Evolutionary conservation across 2,113 vertebrate genomes (phyloP).

Genomic region (Piliocolobus tephrosceles): DNA sequence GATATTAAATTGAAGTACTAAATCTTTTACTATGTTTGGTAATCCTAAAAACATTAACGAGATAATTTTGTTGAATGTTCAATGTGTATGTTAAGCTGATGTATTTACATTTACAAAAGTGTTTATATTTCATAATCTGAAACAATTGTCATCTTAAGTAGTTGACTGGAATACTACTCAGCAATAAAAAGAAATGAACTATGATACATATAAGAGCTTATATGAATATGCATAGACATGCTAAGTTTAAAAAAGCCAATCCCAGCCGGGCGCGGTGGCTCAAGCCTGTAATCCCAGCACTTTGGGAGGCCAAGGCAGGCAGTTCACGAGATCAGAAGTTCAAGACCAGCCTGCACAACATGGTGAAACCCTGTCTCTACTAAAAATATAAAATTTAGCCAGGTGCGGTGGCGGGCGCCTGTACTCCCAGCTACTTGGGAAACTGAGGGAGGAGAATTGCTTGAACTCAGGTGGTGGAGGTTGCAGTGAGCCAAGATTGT

Average conservation of each 20-base stretch:
- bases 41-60: neutral
- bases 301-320: too few species aligned
- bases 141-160: neutral
- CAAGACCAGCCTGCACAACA: too few species aligned
- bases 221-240: neutral
- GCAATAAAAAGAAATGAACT: neutral
- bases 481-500: too few species aligned
- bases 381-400: too few species aligned
- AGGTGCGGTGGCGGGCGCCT: too few species aligned
- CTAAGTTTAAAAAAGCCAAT: neutral
- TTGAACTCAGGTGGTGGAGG: too few species aligned
- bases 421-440: too few species aligned
- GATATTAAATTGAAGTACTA: neutral
- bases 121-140: neutral
- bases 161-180: neutral
- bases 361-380: too few species aligned
- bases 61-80: neutral
- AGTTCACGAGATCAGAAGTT: too few species aligned
- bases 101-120: neutral
- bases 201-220: neutral
- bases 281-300: too few species aligned
- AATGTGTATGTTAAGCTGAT: neutral
- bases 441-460: too few species aligned
- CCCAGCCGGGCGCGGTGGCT: too few species aligned
- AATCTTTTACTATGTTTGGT: neutral